Evolutionary conservation across 2,888 invertebrate genomes (phyloP).

Genomic region (Empis stercorea): DNA sequence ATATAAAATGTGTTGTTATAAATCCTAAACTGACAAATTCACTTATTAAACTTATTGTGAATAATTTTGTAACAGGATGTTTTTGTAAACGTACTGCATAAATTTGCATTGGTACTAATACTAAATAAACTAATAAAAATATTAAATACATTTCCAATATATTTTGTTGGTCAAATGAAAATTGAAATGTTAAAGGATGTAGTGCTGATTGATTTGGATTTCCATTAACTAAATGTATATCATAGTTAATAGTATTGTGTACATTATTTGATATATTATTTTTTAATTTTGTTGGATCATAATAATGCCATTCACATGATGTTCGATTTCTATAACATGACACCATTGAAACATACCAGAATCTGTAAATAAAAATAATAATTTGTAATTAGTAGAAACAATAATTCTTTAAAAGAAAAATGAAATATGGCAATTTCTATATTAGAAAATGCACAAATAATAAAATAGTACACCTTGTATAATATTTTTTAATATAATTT

Average conservation of each 20-base stretch:
- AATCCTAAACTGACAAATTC: constrained; percentile 78
- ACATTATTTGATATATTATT: constrained; percentile 3
- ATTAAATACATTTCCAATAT: constrained; percentile 80
- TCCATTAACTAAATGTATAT: constrained; percentile 94
- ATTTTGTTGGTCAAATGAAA: constrained; percentile 91
- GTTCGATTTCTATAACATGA: constrained; percentile 74
- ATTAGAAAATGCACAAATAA: too few species aligned
- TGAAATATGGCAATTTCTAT: too few species aligned
- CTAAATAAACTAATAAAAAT: constrained; percentile 75
- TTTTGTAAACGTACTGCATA: constrained; percentile 80
- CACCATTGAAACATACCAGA: constrained; percentile 93
- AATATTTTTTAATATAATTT: too few species aligned
- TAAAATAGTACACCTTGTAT: too few species aligned
- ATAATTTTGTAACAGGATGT: constrained; percentile 82
- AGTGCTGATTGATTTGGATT: constrained; percentile 74
- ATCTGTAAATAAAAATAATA: constrained; percentile 50
- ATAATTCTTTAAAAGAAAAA: too few species aligned
- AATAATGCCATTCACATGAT: constrained; percentile 76
- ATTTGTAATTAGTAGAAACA: too few species aligned
- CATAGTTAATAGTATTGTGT: constrained; percentile 52
- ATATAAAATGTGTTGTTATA: constrained; percentile 77
- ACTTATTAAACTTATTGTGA: constrained; percentile 73
- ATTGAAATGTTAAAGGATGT: constrained; percentile 85
- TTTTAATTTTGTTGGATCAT: constrained; percentile 35
- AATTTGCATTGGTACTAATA: constrained; percentile 77